Evolutionary conservation across 2,888 invertebrate genomes (phyloP).

Genomic region (Heteromyza rotundicornis): DNA sequence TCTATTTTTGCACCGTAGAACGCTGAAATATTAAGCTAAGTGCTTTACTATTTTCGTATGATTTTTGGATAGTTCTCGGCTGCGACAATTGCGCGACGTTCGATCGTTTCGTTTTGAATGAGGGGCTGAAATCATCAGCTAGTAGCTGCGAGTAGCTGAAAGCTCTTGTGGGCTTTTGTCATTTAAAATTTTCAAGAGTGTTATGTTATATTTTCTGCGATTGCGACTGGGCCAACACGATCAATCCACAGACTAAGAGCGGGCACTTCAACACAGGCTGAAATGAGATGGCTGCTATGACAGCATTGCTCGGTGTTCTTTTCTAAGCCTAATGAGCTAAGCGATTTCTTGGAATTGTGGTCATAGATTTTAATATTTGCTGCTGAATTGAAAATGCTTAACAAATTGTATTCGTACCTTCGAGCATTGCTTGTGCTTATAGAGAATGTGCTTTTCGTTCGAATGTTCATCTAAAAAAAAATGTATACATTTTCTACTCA

Average conservation of each 20-base stretch:
- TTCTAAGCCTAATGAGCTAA: constrained; percentile 16
- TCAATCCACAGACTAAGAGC: neutral
- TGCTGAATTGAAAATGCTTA: no score
- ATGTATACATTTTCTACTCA: no score
- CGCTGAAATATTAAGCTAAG: no score
- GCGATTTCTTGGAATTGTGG: constrained; percentile 21
- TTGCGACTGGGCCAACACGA: neutral
- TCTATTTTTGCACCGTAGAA: no score
- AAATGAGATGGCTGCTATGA: neutral
- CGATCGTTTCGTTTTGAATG: constrained; percentile 57
- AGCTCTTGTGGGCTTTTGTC: neutral
- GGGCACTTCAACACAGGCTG: no score
- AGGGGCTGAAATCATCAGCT: neutral
- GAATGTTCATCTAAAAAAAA: no score
- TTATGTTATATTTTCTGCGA: neutral
- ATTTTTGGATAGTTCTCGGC: constrained; percentile 20
- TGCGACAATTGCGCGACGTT: constrained; percentile 40
- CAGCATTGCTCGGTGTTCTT: neutral
- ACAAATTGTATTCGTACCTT: no score
- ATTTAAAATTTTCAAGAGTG: neutral
- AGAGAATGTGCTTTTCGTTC: no score
- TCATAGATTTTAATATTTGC: no score
- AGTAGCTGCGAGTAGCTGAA: no score
- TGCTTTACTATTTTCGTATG: neutral
- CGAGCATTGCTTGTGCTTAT: no score